A percentile compares a stretch with the other conserved stretches of the same genome.
Evolutionary conservation across 2,797 vertebrate genomes (phyloP).

Genomic region (Potorous gilbertii): DNA sequence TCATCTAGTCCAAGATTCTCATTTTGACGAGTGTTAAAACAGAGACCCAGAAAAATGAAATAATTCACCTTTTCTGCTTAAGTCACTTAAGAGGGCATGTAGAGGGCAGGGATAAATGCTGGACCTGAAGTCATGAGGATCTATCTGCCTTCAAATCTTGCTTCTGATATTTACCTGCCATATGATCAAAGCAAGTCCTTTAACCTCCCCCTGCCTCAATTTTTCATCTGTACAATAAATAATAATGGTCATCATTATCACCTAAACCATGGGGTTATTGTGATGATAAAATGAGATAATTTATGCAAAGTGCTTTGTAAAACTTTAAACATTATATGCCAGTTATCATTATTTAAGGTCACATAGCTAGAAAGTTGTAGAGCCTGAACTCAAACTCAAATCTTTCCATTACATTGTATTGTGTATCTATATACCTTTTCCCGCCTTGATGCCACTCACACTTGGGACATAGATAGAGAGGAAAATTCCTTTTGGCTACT

Average conservation of each 20-base stretch:
- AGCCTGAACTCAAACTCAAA: neutral
- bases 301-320: neutral
- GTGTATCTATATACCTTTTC: neutral
- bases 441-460: neutral
- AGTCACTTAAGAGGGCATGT: neutral
- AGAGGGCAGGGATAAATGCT: neutral
- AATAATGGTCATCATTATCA: neutral
- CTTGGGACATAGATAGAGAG: neutral
- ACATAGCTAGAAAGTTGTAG: neutral
- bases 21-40: neutral
- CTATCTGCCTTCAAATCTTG: neutral
- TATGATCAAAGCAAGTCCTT: neutral
- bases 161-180: neutral
- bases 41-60: neutral
- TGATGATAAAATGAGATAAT: neutral
- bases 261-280: neutral
- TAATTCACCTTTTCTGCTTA: neutral
- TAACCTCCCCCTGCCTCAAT: neutral
- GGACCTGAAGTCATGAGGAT: neutral
- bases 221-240: neutral
- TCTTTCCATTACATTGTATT: neutral
- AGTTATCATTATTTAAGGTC: neutral
- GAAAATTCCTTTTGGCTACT: neutral
- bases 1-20: neutral
- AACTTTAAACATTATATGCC: neutral